Conservation (phyloP, 2,888 invertebrate species). For the Apantesis nais region DNA sequence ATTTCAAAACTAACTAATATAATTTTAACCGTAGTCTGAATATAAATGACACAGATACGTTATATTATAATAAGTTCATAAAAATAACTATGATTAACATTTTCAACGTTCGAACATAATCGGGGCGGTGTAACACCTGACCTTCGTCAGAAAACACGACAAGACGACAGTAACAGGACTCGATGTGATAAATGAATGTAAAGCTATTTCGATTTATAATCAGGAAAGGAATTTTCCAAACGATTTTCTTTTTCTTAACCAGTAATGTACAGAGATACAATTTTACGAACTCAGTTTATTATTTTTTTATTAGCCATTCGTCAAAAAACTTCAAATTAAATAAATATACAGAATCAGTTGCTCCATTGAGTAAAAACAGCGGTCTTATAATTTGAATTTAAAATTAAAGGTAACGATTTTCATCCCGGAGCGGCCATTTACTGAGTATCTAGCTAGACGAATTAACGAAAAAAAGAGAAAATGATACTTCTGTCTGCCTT, state of each 20-base stretch:
- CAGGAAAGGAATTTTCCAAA: neutral
- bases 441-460: neutral
- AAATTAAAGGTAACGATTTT: neutral
- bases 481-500: neutral
- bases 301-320: neutral
- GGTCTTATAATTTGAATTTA: neutral
- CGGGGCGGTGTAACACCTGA: neutral
- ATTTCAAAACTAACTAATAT: conserved; percentile 27
- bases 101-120: neutral
- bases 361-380: neutral
- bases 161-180: neutral
- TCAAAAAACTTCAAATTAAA: neutral
- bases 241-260: neutral
- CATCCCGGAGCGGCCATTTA: neutral
- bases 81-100: conserved; percentile 6
- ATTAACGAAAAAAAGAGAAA: neutral
- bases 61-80: neutral
- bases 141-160: conserved; percentile 3
- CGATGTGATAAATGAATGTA: conserved; percentile 1
- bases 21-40: conserved; percentile 31
- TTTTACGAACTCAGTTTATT: too few relatives aligned
- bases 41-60: conserved; percentile 33
- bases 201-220: neutral
- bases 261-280: neutral
- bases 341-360: neutral